Evolutionary conservation across 53 echinoderm and acorn worm genomes (phyloP), one percentile per base, ranked within the genome.

Genomic region (Paracentrotus lividus): DNA sequence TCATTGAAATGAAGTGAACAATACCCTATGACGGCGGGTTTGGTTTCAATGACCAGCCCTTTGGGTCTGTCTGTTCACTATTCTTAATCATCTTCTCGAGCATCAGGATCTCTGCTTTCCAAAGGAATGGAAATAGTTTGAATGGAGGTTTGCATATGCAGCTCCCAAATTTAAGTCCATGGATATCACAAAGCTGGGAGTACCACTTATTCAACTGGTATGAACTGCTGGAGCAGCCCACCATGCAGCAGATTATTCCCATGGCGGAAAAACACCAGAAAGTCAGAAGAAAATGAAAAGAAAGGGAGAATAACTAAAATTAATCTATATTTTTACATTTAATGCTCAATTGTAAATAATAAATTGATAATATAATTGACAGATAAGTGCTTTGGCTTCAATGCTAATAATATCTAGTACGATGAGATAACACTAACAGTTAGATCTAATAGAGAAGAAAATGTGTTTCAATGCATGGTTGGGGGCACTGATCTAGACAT

Each of bases 61-160:
- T 51, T 72, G n/a, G 6, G 56, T 88, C 32, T 94, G 84, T 40
- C 92, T 68, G 40, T 91, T 94, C 6, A 96, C 93, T 23, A 96
- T 49, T 27, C 23, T 52, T 1, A 33, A 64, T 94, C 96, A 96
- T 42, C 88, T 24, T 27, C 52, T 88, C 94, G 69, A 15, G 78
- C 78, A 7, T 78, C 78, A 9, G 47, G 43, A 44, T 93, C 89
- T 88, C 84, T 96, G 5, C 42, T 67, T 32, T 93, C 94, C 24
- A 90, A 52, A 7, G 96, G 96, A 64, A 96, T 3, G 96, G 78
- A 45, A 93, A 88, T 10, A 96, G 89, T 44, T 38, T 75, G 54
- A 96, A 96, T 36, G 96, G 94, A n/a, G 96, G 96, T n/a, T 85
- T 66, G 68, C 96, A 96, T 6, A 92, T 68, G 84, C 96, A 96